Evolutionary conservation across 2,888 invertebrate species (phyloP).

Genomic region (Portevinia maculata): DNA sequence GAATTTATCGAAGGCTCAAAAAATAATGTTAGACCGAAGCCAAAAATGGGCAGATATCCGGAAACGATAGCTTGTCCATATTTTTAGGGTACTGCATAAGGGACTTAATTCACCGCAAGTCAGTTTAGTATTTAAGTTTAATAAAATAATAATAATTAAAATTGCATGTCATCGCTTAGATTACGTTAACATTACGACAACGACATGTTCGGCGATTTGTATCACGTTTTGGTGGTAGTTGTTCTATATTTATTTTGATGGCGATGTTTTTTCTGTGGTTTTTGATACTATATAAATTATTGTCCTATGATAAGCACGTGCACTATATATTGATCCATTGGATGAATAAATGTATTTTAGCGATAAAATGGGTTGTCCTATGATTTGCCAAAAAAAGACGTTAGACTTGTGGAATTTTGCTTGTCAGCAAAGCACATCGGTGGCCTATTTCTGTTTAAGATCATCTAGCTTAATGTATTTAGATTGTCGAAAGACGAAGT

Average conservation of each 20-base stretch:
- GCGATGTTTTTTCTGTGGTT: background rate
- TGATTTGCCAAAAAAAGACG: conserved; percentile 22
- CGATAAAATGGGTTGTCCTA: conserved; percentile 4
- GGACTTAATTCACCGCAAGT: no score
- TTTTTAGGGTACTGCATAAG: no score
- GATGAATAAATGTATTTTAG: background rate
- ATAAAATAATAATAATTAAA: background rate
- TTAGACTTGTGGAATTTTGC: no score
- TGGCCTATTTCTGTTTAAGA: no score
- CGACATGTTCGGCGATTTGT: conserved; percentile 16
- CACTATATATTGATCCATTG: conserved; percentile 21
- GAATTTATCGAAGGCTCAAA: no score
- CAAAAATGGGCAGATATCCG: no score
- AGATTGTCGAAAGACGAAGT: no score
- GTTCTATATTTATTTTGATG: background rate
- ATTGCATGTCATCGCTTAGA: conserved; percentile 30
- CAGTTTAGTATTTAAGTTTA: conserved; percentile 14
- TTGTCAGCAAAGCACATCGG: no score
- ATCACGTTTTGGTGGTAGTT: conserved; percentile 36
- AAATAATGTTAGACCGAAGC: no score
- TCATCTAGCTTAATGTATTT: no score
- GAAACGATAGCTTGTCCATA: no score
- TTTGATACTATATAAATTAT: conserved; percentile 5
- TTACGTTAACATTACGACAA: background rate
- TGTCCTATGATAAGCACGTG: conserved; percentile 40